Evolutionary conservation across 2,113 vertebrate species (phyloP), one percentile per base, ranked within the genome.

Genomic region (Pteropus alecto): DNA sequence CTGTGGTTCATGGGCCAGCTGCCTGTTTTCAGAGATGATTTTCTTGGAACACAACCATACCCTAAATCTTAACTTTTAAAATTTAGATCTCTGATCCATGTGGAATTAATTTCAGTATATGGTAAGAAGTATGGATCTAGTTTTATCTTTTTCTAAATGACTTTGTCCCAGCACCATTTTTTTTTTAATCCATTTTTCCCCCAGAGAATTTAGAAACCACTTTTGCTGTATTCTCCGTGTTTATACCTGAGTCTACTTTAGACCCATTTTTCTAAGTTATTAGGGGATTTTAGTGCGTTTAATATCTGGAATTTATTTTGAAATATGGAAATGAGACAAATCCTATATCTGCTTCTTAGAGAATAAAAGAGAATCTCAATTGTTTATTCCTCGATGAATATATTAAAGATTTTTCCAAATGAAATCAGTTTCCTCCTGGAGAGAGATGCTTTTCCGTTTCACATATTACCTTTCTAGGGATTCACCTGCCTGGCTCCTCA

Each of bases 241-340:
- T 14, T 60, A 58, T 22, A 6, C 51, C 35, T 1, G 9, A 22
- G 35, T 74, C 65, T 77, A 1, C 68, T 65, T 33, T 26, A 15
- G 38, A 26, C 12, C 61, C 14, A 14, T 81, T 63, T 90, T 61
- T 68, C 73, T 73, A 46, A 74, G 61, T 60, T 74, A 74, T 35
- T 88, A 74, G 46, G 46, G n/a, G 63, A 88, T 67, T 78, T 88
- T 88, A 79, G 56, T 87, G 63, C 58, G 73, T 61, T 6, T 51
- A 78, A 26, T 83, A 54, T 61, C 16, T 92, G 51, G n/a, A 88
- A 79, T 88, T 95, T 88, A 84, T 86, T 91, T 91, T 97, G 70
- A 88, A 93, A 84, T 94, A 46, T 68, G 33, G 8, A 91, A 74
- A 60, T 92, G 60, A 84, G 77, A 84, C 70, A 84, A 65, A 95